These are phyloP conservation scores for Argyrosomus regius DNA, from an alignment of 2,797 vertebrate species.

Conservation along the genomic window DNA sequence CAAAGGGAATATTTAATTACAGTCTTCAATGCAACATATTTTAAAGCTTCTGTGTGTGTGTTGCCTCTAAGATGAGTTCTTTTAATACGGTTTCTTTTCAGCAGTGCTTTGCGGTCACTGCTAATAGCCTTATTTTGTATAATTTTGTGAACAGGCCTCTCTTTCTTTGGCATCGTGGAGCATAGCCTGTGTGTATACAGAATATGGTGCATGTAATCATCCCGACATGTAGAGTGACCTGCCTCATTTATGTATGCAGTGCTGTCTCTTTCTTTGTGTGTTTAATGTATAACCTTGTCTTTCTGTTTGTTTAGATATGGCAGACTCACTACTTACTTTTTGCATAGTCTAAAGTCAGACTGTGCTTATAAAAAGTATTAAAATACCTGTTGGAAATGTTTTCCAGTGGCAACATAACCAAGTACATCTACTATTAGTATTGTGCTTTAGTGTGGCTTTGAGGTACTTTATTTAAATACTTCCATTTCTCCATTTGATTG, in stretches of 20 bases:
- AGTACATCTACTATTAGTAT: not conserved
- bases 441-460: too few species aligned
- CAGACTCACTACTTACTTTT: not conserved
- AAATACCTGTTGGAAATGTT: not conserved
- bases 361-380: not conserved
- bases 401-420: not conserved
- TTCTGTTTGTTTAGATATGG: not conserved
- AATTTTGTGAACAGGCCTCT: constrained; percentile 39
- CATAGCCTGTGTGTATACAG: not conserved
- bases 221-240: not conserved
- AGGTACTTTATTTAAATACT: not conserved
- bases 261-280: not conserved
- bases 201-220: not conserved
- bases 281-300: not conserved
- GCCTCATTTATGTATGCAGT: not conserved
- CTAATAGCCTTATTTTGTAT: constrained; percentile 56
- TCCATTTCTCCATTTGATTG: not conserved
- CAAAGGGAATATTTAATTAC: constrained; percentile 77
- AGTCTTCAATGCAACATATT: constrained; percentile 68
- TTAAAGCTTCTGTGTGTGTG: constrained; percentile 56
- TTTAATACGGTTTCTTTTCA: constrained; percentile 56
- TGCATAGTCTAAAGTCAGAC: not conserved
- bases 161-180: constrained; percentile 11
- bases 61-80: constrained; percentile 45
- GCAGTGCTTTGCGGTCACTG: constrained; percentile 26